Base-by-base conservation (phyloP, 2,797 vertebrate species). In the Melopsittacus undulatus region DNA sequence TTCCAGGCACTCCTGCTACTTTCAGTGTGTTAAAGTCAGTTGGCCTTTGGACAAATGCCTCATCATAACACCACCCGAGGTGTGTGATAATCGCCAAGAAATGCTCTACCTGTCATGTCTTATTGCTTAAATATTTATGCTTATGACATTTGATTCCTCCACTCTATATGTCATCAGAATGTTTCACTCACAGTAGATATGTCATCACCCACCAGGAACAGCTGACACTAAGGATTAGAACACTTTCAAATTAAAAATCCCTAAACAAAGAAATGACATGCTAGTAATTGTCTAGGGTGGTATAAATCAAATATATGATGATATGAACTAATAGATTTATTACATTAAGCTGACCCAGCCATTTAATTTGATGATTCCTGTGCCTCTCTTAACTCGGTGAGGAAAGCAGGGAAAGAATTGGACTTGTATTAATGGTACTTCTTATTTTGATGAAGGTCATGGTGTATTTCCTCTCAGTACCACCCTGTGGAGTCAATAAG, bases 51-150 rank as follows among this genome's bases (percentile, higher is more conserved):
- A 97, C 96, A 96, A 94, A 95, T 97, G 94, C 96, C 97, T 96
- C 89, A 0, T 95, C 95, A 92, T 97, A 97, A 96, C 97, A 95
- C 93, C 76, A 95, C 95, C 94, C 83, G 92, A 96, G 95, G 95
- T 97, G 96, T 94, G 93, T 63, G 92, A 92, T 97, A 96, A 97
- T 96, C 52, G 49, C 96, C 96, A 96, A 97, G 96, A 97, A 97
- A 97, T 97, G 87, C 94, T 96, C 91, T 97, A 97, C 96, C 96
- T 97, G 95, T 96, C 96, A 97, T 94, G 91, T 97, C 96, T 95
- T 97, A 96, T 97, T 97, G 95, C 96, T 97, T 94, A 97, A 97
- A 97, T 96, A 97, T 97, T 96, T 97, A 97, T 95, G 96, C 95
- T 97, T 97, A 97, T 97, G 97, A 95, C 94, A 97, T 97, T 95